Evolutionary conservation across 2,113 vertebrate species (phyloP).

Genomic region (Apteryx mantelli): DNA sequence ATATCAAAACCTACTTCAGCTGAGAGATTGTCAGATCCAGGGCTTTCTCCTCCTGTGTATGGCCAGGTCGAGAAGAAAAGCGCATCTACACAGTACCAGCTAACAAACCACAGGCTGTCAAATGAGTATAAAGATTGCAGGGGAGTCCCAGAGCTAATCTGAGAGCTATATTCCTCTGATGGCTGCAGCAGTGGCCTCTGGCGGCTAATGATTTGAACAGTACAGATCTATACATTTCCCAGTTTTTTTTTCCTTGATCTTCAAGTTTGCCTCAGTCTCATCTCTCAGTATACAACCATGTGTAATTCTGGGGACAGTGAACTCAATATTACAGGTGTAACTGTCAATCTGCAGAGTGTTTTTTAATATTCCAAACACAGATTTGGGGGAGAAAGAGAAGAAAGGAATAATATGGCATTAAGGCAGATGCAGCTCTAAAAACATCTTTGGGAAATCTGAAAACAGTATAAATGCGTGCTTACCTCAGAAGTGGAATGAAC

Average conservation of each 20-base stretch:
- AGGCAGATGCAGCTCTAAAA: neutral
- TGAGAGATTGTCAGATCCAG: neutral
- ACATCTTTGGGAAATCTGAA: neutral
- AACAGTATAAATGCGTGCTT: neutral
- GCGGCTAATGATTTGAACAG: neutral
- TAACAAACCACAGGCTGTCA: neutral
- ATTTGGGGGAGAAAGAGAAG: neutral
- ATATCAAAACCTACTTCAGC: neutral
- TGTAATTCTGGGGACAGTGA: neutral
- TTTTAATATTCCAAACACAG: neutral
- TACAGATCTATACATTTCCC: too few relatives aligned
- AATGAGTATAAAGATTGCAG: neutral
- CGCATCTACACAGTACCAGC: neutral
- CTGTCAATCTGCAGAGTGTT: too few relatives aligned
- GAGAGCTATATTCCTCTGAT: neutral
- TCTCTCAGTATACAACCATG: too few relatives aligned
- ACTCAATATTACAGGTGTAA: neutral
- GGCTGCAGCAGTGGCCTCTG: neutral
- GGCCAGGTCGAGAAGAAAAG: too few relatives aligned
- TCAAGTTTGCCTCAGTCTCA: too few relatives aligned
- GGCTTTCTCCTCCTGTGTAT: neutral
- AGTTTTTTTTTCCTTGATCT: neutral
- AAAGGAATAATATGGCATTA: neutral
- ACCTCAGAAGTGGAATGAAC: neutral
- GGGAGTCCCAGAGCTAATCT: neutral